Conservation (phyloP, 2,797 vertebrate genomes). For the Mastacembelus armatus region DNA sequence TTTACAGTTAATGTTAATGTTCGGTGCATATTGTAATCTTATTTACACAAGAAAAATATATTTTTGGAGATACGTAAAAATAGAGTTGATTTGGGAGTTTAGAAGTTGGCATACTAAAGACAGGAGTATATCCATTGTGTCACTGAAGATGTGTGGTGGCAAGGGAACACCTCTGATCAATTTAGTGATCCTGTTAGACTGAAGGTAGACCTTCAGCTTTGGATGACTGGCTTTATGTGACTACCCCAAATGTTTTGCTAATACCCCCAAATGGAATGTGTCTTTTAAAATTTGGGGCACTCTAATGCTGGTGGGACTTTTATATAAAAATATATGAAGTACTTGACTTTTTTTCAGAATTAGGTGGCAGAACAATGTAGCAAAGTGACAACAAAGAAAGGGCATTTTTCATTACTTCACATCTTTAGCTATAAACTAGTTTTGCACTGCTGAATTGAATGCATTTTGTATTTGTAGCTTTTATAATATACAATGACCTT, state of each 20-base stretch:
- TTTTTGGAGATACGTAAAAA: neutral
- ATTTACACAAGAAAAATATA: neutral
- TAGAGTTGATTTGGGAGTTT: neutral
- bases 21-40: neutral
- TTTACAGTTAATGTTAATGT: neutral
- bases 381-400: neutral
- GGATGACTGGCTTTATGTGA: neutral
- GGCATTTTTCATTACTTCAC: neutral
- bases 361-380: neutral
- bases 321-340: neutral
- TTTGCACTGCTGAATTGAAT: neutral
- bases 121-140: neutral
- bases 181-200: neutral
- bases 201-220: neutral
- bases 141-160: constrained; percentile 6
- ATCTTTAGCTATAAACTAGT: neutral
- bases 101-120: neutral
- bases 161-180: neutral
- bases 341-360: neutral
- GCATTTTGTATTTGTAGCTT: neutral
- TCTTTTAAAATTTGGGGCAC: neutral
- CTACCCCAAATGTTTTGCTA: neutral
- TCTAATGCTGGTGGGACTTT: neutral
- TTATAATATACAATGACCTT: constrained; percentile 26
- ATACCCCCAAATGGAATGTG: neutral